These are phyloP conservation scores for Laupala kohalensis DNA, from an alignment of 1,140 invertebrate species.

Conservation along the genomic window DNA sequence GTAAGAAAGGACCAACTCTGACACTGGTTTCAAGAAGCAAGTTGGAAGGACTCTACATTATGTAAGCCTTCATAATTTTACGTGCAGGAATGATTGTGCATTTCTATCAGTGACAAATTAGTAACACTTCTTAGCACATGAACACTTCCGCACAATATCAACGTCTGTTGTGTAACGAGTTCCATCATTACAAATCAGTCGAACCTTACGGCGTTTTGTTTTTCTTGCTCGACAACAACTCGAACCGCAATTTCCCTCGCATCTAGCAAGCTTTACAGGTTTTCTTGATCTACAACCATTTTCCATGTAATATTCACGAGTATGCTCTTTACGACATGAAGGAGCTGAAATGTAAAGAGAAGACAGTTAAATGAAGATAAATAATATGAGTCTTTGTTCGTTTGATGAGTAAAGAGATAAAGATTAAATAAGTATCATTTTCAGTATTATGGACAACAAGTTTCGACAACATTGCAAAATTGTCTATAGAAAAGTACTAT, in stretches of 20 bases:
- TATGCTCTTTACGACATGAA: slow-evolving; percentile 77
- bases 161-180: slow-evolving; percentile 88
- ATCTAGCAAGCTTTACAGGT: slow-evolving; percentile 78
- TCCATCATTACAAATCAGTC: slow-evolving; percentile 83
- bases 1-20: too few species aligned
- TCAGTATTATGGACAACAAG: background rate
- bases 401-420: background rate
- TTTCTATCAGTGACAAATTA: slow-evolving; percentile 25
- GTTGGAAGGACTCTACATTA: too few species aligned
- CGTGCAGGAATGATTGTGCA: background rate
- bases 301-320: slow-evolving; percentile 77
- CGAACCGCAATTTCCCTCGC: slow-evolving; percentile 53
- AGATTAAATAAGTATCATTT: background rate
- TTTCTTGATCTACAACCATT: slow-evolving; percentile 77
- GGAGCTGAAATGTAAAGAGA: slow-evolving; percentile 38
- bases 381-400: background rate
- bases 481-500: too few species aligned
- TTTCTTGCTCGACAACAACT: slow-evolving; percentile 78
- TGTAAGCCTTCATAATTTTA: too few species aligned
- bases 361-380: slow-evolving; percentile 6
- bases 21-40: too few species aligned
- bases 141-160: slow-evolving; percentile 89
- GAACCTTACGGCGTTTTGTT: slow-evolving; percentile 83
- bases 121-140: slow-evolving; percentile 72
- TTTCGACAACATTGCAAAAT: background rate